These are phyloP conservation scores for Vireo altiloquus DNA, from an alignment of 2,113 vertebrate genomes.

Conservation along the genomic window DNA sequence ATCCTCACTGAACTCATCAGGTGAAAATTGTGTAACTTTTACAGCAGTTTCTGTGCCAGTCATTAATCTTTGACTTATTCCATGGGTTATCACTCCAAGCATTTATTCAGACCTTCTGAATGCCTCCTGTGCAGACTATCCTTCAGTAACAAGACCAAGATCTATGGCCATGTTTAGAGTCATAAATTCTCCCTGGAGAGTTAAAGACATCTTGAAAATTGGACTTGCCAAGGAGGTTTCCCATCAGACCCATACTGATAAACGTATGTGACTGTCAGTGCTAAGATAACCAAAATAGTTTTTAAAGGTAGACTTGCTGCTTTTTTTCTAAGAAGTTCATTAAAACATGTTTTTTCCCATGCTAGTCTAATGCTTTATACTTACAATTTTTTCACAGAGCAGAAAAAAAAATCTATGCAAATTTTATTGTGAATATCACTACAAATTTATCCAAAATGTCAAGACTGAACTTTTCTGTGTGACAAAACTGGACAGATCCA, in stretches of 20 bases:
- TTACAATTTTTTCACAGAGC: not conserved
- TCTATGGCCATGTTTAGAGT: not conserved
- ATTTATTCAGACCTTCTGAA: not conserved
- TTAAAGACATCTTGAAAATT: not conserved
- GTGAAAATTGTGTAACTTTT: not conserved
- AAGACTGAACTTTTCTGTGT: not conserved
- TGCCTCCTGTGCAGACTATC: not conserved
- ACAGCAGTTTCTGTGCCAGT: not conserved
- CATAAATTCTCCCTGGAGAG: not conserved
- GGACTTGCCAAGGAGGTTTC: too few species aligned
- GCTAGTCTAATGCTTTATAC: not conserved
- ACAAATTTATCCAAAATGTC: not conserved
- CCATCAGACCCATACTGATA: not conserved
- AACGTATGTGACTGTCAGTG: not conserved
- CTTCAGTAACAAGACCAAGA: not conserved
- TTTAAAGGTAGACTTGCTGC: not conserved
- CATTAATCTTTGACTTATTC: not conserved
- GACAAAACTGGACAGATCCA: not conserved
- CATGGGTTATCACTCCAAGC: not conserved
- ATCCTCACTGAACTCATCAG: not conserved
- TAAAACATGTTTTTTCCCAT: not conserved
- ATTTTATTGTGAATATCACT: not conserved
- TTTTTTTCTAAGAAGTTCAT: not conserved
- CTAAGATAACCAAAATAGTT: not conserved
- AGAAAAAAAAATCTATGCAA: not conserved